Conservation (phyloP, 2,113 vertebrate genomes). For the Oostethus manadensis region DNA sequence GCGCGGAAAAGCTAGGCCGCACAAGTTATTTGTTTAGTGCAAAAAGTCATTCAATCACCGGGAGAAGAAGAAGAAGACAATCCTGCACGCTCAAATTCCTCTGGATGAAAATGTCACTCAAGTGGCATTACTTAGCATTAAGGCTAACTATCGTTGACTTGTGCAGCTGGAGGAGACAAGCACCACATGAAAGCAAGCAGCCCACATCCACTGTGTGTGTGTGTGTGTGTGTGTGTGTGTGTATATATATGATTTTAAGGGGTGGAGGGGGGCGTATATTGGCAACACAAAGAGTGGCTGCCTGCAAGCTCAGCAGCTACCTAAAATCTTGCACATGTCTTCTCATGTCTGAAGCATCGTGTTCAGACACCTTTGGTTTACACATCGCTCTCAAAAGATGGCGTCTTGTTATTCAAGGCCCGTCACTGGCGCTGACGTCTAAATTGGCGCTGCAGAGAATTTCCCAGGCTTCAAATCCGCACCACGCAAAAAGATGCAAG, state of each 20-base stretch:
- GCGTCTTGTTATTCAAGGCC: conserved; percentile 51
- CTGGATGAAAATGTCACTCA: conserved; percentile 33
- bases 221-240: no score
- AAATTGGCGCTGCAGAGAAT: conserved; percentile 62
- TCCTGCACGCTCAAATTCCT: conserved; percentile 1
- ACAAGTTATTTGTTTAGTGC: no score
- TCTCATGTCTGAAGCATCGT: conserved; percentile 48
- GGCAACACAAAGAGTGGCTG: not conserved
- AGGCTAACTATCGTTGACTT: conserved; percentile 5
- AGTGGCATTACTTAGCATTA: conserved; percentile 21
- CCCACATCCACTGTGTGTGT: not conserved
- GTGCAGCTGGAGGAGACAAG: conserved; percentile 5
- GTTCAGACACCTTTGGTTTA: conserved; percentile 66
- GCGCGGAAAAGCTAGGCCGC: not conserved
- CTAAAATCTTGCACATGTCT: conserved; percentile 36
- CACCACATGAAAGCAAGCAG: not conserved
- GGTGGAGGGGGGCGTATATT: not conserved
- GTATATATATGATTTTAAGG: not conserved
- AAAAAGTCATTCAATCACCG: not conserved
- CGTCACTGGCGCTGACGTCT: conserved; percentile 58
- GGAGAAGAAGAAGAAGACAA: conserved; percentile 3
- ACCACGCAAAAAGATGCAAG: not conserved
- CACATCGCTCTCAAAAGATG: conserved; percentile 48
- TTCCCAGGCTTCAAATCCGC: conserved; percentile 52
- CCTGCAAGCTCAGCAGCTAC: conserved; percentile 1